Conservation (phyloP, 2,888 invertebrate genomes). For the Chelonus formosanus region DNA sequence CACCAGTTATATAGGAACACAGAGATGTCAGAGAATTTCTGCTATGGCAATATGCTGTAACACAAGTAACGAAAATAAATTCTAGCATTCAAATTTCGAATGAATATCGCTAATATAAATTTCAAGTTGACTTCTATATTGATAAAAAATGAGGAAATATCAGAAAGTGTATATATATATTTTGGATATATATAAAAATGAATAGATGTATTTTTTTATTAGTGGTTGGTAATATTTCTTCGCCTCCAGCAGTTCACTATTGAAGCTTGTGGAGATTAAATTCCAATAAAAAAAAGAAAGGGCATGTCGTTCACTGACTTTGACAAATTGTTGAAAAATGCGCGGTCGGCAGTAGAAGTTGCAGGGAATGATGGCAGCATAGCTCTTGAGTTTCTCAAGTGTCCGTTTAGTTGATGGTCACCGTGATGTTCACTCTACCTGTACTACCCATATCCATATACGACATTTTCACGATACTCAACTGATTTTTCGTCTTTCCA, state of each 20-base stretch:
- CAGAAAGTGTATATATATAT: too few species aligned
- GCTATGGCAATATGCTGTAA: constrained; percentile 79
- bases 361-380: constrained; percentile 12
- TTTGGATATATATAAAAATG: constrained; percentile 4
- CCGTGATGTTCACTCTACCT: constrained; percentile 15
- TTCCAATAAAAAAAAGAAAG: constrained; percentile 23
- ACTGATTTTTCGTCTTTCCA: too few species aligned
- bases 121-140: too few species aligned
- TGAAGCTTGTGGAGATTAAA: not conserved
- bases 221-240: too few species aligned
- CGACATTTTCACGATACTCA: constrained; percentile 5
- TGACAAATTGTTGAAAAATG: constrained; percentile 58
- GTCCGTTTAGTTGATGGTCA: constrained; percentile 25
- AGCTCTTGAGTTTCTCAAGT: constrained; percentile 30
- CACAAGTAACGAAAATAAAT: constrained; percentile 29
- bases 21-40: constrained; percentile 80
- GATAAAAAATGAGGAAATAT: too few species aligned
- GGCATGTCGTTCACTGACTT: constrained; percentile 48
- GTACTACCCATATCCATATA: not conserved
- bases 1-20: constrained; percentile 88
- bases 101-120: too few species aligned
- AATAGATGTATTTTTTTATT: too few species aligned
- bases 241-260: too few species aligned
- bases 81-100: constrained; percentile 3
- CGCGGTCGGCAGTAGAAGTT: constrained; percentile 15